A percentile compares a stretch with the other conserved stretches of the same genome.
Evolutionary conservation across 2,888 invertebrate species (phyloP).

Genomic region (Pristionchus entomophagus): DNA sequence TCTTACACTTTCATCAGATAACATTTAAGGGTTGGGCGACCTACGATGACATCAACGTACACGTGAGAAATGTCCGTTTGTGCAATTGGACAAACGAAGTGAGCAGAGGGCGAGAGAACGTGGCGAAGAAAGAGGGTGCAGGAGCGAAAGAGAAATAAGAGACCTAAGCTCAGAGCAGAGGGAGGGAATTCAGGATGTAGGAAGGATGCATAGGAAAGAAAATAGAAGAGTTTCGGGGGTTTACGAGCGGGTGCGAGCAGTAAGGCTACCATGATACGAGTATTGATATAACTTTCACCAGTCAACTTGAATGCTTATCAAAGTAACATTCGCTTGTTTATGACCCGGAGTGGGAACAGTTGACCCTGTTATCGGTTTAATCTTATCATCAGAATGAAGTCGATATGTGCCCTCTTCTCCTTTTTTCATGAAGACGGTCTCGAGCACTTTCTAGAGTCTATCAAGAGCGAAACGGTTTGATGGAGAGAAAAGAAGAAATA

Average conservation of each 20-base stretch:
- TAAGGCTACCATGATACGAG: no score
- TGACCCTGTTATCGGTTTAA: background rate
- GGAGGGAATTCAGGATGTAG: background rate
- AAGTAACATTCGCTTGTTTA: no score
- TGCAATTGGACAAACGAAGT: slow-evolving; percentile 13
- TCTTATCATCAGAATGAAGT: background rate
- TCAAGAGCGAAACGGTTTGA: background rate
- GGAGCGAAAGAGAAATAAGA: slow-evolving; percentile 1
- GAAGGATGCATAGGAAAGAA: background rate
- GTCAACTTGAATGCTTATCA: no score
- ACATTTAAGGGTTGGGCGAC: background rate
- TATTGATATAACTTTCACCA: no score
- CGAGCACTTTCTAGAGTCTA: background rate
- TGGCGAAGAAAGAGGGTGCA: background rate
- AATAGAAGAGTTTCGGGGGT: background rate
- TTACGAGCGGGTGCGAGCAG: no score
- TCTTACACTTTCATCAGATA: no score
- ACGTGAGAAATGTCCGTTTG: background rate
- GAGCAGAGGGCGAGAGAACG: background rate
- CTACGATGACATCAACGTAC: background rate
- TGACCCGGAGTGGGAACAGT: no score
- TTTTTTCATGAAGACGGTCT: background rate
- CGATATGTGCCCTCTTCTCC: background rate
- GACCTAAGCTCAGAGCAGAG: slow-evolving; percentile 26
- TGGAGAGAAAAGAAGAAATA: background rate